Conservation (phyloP, 1,140 invertebrate genomes). For the Colletes gigas region DNA sequence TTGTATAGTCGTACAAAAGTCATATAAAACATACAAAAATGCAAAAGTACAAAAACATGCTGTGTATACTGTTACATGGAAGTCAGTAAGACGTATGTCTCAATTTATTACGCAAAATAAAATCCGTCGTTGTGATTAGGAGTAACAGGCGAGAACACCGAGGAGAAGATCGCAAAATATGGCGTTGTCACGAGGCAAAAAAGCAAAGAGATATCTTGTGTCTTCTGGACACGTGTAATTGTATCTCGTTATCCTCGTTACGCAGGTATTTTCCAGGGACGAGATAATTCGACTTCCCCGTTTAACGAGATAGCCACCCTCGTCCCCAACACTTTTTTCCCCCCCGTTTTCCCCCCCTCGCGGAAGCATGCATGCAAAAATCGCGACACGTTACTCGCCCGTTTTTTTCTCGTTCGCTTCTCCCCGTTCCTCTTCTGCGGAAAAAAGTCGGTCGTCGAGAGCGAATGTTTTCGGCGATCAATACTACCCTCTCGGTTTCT, state of each 20-base stretch:
- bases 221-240: slow-evolving; percentile 3
- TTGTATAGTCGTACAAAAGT: too few relatives aligned
- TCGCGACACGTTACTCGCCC: background rate
- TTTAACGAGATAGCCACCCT: slow-evolving; percentile 13
- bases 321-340: background rate
- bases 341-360: background rate
- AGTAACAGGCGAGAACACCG: background rate
- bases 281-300: background rate
- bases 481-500: slow-evolving; percentile 46
- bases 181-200: background rate
- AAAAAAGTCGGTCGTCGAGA: slow-evolving; percentile 52
- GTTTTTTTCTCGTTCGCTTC: slow-evolving; percentile 13
- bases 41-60: too few relatives aligned
- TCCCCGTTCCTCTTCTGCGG: background rate
- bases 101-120: too few relatives aligned
- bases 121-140: too few relatives aligned
- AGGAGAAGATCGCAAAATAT: background rate
- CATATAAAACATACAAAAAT: too few relatives aligned
- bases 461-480: slow-evolving; percentile 66
- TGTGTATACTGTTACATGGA: too few relatives aligned
- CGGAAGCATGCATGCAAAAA: slow-evolving; percentile 18
- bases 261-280: background rate
- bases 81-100: too few relatives aligned
- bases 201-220: slow-evolving; percentile 9
- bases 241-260: slow-evolving; percentile 21